These are phyloP conservation scores for Anorthoa munda DNA, from an alignment of 2,888 invertebrate species.

Conservation along the genomic window DNA sequence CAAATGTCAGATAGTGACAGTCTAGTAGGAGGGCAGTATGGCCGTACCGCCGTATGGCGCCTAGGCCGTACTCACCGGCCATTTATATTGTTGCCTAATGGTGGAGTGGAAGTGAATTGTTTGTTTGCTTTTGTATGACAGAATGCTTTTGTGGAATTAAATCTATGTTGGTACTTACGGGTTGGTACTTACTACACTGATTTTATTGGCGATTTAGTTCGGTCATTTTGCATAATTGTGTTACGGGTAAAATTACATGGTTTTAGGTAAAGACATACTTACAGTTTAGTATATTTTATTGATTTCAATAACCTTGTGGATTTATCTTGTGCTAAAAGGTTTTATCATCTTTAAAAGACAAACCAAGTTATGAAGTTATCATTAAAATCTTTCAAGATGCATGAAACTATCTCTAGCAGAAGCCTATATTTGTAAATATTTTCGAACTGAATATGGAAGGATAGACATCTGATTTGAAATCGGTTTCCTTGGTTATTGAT, in stretches of 20 bases:
- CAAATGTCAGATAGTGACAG: too few species aligned
- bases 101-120: constrained; percentile 56
- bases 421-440: constrained; percentile 6
- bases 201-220: constrained; percentile 22
- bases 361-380: not conserved
- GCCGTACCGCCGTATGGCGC: constrained; percentile 52
- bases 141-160: constrained; percentile 47
- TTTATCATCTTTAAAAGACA: not conserved
- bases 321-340: not conserved
- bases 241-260: not conserved
- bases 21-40: not conserved
- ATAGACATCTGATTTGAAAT: constrained; percentile 5
- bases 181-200: not conserved
- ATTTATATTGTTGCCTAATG: constrained; percentile 62
- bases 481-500: not conserved
- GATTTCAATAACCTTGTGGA: not conserved
- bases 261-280: not conserved
- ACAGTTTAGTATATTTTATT: not conserved
- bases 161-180: constrained; percentile 28
- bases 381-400: not conserved
- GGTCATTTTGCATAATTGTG: constrained; percentile 23
- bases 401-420: not conserved
- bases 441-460: constrained; percentile 1
- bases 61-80: constrained; percentile 38
- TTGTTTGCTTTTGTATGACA: constrained; percentile 62